Evolutionary conservation across 2,113 vertebrate species (phyloP).

Genomic region (Lophura nycthemera): DNA sequence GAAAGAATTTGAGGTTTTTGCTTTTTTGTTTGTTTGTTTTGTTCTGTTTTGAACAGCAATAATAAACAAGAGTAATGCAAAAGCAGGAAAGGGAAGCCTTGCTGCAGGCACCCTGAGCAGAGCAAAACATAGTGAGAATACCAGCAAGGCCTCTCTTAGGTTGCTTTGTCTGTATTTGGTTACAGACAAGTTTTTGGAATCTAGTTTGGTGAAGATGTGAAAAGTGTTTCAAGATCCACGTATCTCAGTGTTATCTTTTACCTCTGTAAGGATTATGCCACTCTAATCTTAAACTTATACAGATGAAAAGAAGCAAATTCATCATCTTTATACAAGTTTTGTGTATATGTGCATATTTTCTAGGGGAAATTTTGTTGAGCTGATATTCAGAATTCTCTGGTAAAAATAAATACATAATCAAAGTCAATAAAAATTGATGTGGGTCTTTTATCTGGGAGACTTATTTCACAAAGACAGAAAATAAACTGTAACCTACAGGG

Average conservation of each 20-base stretch:
- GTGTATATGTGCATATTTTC: neutral
- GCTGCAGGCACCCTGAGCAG: neutral
- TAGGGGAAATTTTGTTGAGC: neutral
- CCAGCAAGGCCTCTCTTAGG: neutral
- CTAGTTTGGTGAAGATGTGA: neutral
- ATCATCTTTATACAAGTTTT: neutral
- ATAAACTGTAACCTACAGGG: neutral
- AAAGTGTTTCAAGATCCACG: neutral
- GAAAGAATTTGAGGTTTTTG: neutral
- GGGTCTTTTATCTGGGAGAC: neutral
- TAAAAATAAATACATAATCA: neutral
- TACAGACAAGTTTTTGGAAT: slow-evolving; percentile 2
- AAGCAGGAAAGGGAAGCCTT: neutral
- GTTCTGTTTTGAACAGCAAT: neutral
- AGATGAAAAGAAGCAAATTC: slow-evolving; percentile 7
- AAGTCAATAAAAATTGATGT: neutral
- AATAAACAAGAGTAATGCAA: neutral
- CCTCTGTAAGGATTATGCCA: neutral
- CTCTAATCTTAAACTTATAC: slow-evolving; percentile 1
- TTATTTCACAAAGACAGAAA: neutral
- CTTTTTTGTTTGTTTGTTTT: neutral
- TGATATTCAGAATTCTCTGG: neutral
- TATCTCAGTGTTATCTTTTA: neutral
- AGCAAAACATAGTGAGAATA: neutral
- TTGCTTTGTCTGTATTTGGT: neutral